Base-by-base conservation (phyloP, 2,113 vertebrate species). In the Centropristis striata region DNA sequence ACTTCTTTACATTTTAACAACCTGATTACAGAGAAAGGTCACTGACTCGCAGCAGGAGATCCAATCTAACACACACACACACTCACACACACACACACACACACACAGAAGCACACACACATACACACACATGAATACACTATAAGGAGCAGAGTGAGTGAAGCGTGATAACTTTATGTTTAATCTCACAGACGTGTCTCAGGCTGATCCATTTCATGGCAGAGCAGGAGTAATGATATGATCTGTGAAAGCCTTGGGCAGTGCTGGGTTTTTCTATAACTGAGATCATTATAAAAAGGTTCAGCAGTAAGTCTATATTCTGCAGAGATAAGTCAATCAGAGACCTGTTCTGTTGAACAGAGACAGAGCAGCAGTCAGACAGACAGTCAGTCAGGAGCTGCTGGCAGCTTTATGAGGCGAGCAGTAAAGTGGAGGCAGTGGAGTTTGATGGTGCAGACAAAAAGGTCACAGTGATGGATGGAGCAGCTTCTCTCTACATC, bases 11-110 rank as follows among this genome's bases (percentile, higher is more conserved):
- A 87, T 82, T 72, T 85, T 63, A 83, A 90, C 75, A n/a, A 81
- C 61, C 69, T 87, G 5, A 87, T 93, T 74, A 85, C 69, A 85
- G 39, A 50, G 44, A 90, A 94, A 94, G 90, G 92, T 94, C 93
- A 88, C 32, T 32, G 32, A 32, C 37, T 5, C 1, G n/a, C 41
- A 20, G 42, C 32, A 21, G 37, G 50, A 66, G 8, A 37, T 13
- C 27, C 32, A 32, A 3, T 4, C 32, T 4, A 3, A 32, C 32
- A 32, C 32, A 32, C 32, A 32, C 32, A 32, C 32, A 32, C 32
- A 32, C 32, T 4, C 32, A 32, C 32, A 57, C 10, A 57, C 41
- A 42, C 13, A 23, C 11, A 7, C 0, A 13, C 42, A 42, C 41
- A 41, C 32, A 18, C 20, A 61, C 14, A 16, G 28, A 72, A 14